Base-by-base conservation (phyloP, 1,140 invertebrate species). In the Drosophila ironensis region DNA sequence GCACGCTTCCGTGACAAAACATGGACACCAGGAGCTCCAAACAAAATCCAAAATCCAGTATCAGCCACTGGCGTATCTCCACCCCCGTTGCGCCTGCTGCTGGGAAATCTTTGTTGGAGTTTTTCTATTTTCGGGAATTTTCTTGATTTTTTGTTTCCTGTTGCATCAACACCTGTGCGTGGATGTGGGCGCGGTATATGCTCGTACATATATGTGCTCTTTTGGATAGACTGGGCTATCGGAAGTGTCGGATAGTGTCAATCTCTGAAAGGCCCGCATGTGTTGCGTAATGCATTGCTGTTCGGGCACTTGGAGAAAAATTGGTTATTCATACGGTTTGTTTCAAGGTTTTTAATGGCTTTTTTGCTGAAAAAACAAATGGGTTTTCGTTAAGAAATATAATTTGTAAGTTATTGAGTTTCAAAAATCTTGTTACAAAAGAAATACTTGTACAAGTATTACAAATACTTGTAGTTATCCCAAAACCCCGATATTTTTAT, bases 1-100 rank as follows among this genome's bases (percentile, higher is more conserved):
- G 76, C 76, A 81, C 76, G 78, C 78, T 82, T 82, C 78, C 78
- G 78, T 84, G 69, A 71, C 78, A 72, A 66, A 84, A 82, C 78
- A 84, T 54, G 63, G 42, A 60, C 46, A 41, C 50, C 60, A 40
- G 44, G 30, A 72, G n/a, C n/a, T 41, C 22, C 25, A 9, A n/a
- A 57, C 24, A 22, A 44, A 24, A 14, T 22, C 56, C 59, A 24
- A 63, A 61, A 63, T 61, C 40, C 54, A 61, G 51, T 14, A 17
- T 35, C 57, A 48, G 60, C 56, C 40, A 27, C 8, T 24, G 20
- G n/a, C 16, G 28, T 20, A 16, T 20, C 28, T 8, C 6, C 25
- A 6, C 25, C 6, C 17, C 25, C 12, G 40, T 33, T 4, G n/a
- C 5, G 11, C 2, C n/a, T 9, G 5, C n/a, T 33, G 30, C 4